Evolutionary conservation across 2,113 vertebrate genomes (phyloP).

Genomic region (Coracopsis vasa): DNA sequence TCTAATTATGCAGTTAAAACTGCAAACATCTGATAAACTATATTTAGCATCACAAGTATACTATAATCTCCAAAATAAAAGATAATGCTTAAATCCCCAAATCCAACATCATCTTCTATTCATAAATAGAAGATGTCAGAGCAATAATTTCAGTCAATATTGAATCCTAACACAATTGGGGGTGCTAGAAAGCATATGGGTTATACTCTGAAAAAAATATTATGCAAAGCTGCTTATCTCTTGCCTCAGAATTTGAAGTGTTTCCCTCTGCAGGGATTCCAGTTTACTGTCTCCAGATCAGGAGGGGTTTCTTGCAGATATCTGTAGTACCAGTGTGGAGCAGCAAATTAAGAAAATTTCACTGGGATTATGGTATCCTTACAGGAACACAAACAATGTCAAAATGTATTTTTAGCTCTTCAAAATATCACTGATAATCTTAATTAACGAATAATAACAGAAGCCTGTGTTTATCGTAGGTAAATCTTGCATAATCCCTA

Average conservation of each 20-base stretch:
- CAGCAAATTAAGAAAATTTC: neutral
- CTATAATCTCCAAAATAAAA: neutral
- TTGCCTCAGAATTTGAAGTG: neutral
- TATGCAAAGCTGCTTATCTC: neutral
- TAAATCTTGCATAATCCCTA: neutral
- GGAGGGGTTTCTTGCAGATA: neutral
- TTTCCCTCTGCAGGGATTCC: neutral
- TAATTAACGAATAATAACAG: neutral
- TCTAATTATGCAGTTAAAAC: neutral
- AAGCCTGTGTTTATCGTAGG: neutral
- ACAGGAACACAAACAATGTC: neutral
- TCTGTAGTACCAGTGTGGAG: neutral
- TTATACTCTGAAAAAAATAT: constrained; percentile 14
- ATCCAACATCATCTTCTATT: neutral
- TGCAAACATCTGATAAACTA: neutral
- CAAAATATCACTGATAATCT: constrained; percentile 5
- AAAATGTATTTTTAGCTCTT: constrained; percentile 25
- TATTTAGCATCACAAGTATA: neutral
- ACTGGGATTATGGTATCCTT: neutral
- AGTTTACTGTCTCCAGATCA: neutral
- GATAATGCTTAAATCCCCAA: neutral
- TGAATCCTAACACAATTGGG: neutral
- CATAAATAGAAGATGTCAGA: neutral
- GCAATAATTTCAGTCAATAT: neutral
- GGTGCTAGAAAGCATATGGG: neutral